phyloP scores from a whole-genome alignment of 2,113 vertebrate species.

The Eptesicus fuscus region DNA sequence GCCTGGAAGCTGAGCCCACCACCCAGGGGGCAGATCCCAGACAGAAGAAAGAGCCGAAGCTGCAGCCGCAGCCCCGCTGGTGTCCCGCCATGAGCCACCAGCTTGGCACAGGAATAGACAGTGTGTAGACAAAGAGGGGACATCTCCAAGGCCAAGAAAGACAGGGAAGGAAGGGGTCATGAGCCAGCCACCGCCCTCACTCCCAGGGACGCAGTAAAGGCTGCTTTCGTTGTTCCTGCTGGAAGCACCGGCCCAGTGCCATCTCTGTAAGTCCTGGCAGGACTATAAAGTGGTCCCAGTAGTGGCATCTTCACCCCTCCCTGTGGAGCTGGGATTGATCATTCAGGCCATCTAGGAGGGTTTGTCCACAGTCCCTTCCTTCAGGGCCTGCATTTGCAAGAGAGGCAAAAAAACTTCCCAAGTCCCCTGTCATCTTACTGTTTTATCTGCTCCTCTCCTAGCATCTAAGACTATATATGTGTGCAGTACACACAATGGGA shows the following conservation, averaged over 20 bases:
- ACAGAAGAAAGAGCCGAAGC: neutral
- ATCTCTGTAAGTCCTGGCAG: neutral
- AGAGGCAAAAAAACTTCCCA: neutral
- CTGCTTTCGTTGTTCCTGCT: neutral
- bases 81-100: accelerated
- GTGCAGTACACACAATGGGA: accelerated
- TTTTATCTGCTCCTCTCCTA: neutral
- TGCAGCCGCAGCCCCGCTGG: accelerated
- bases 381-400: neutral
- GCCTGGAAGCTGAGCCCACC: neutral
- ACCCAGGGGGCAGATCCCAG: neutral
- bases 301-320: neutral
- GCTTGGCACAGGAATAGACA: neutral
- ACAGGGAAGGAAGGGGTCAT: neutral
- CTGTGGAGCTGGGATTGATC: neutral
- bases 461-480: accelerated
- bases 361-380: neutral
- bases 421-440: neutral
- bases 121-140: accelerated
- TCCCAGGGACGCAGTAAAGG: neutral
- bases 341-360: neutral
- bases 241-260: neutral
- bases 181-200: neutral
- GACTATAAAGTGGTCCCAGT: neutral
- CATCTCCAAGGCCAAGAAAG: neutral